Conservation (phyloP, 2,113 vertebrate species). For the Trogon surrucura region DNA sequence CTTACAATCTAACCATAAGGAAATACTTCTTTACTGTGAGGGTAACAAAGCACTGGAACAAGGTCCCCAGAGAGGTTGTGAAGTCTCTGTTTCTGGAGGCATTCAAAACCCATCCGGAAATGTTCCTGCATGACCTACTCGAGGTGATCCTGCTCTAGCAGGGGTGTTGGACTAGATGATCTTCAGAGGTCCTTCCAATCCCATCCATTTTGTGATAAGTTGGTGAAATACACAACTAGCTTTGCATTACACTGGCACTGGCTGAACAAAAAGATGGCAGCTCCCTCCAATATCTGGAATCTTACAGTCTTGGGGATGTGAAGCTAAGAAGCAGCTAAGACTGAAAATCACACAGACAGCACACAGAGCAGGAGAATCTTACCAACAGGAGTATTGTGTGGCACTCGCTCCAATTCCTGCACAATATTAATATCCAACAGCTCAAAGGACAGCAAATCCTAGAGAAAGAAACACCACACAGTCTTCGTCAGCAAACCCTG, state of each 20-base stretch:
- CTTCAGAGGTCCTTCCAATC: too few relatives aligned
- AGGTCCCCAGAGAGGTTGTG: too few relatives aligned
- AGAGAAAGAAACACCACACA: not conserved
- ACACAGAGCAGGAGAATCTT: constrained; percentile 25
- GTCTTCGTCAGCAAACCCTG: not conserved
- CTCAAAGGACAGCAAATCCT: constrained; percentile 98
- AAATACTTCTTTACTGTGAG: too few relatives aligned
- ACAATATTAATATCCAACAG: constrained; percentile 97
- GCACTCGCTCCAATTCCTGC: constrained; percentile 93
- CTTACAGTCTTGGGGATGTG: not conserved
- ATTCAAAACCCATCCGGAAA: too few relatives aligned
- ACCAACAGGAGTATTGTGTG: constrained; percentile 94
- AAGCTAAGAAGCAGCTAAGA: not conserved
- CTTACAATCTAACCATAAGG: not conserved
- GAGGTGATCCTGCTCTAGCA: too few relatives aligned
- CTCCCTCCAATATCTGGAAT: not conserved
- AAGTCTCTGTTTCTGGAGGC: too few relatives aligned
- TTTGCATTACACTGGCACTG: not conserved
- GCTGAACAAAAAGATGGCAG: not conserved
- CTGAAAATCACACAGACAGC: not conserved
- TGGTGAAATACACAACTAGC: not conserved
- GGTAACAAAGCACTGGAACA: too few relatives aligned
- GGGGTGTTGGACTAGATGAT: too few relatives aligned
- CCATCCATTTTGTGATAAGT: not conserved
- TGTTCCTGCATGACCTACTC: too few relatives aligned